Evolutionary conservation across 2,113 vertebrate genomes (phyloP).

Genomic region (Litocranius walleri): DNA sequence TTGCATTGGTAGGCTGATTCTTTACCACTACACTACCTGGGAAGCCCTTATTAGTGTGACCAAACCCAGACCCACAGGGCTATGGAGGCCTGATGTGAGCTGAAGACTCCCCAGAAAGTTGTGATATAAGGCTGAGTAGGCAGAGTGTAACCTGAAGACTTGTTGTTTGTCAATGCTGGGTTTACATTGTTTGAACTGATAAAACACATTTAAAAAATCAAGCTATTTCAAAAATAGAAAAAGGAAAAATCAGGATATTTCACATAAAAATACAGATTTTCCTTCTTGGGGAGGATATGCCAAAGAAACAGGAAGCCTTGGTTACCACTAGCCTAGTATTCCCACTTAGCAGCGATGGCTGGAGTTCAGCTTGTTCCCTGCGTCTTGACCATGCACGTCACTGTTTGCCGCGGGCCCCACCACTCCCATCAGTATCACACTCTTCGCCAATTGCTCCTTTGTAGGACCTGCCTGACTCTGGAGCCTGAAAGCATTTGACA

Average conservation of each 20-base stretch:
- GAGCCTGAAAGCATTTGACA: background rate
- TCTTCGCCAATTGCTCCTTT: background rate
- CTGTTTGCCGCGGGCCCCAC: background rate
- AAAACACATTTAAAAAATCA: background rate
- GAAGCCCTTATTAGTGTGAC: background rate
- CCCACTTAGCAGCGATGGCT: accelerated
- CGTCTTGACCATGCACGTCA: accelerated
- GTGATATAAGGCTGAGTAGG: background rate
- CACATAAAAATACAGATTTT: background rate
- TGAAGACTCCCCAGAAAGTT: background rate
- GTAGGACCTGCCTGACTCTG: background rate
- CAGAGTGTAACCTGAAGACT: background rate
- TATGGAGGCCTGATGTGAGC: background rate
- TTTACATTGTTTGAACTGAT: background rate
- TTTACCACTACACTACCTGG: background rate
- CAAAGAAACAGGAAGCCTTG: background rate
- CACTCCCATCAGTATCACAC: background rate
- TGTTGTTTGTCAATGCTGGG: background rate
- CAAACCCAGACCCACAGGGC: background rate
- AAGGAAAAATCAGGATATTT: background rate
- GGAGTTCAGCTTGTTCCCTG: background rate
- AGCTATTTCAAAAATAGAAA: background rate
- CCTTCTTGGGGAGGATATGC: no score
- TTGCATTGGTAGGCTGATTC: background rate
- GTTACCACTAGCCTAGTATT: background rate